Conservation (phyloP, 1,140 invertebrate species). For the Diorhabda elongata region DNA sequence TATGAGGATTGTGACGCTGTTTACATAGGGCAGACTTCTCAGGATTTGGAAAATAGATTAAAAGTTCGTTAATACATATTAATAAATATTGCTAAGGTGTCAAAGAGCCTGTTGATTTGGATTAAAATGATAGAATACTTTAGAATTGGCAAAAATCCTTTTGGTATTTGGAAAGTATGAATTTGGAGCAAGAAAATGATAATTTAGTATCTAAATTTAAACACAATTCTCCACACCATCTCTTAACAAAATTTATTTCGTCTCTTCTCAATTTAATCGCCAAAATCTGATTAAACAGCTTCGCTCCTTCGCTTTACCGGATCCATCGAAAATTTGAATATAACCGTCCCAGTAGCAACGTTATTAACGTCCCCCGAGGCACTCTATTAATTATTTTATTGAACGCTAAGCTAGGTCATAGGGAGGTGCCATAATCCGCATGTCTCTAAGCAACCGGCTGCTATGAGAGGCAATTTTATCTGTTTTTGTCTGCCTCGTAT, state of each 20-base stretch:
- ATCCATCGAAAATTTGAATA: conserved; percentile 39
- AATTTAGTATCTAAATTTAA: neutral
- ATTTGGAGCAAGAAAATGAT: too few relatives aligned
- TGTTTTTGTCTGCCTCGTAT: conserved; percentile 30
- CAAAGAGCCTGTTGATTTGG: too few relatives aligned
- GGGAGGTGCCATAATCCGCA: conserved; percentile 37
- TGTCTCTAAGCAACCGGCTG: conserved; percentile 34
- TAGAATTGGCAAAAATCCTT: too few relatives aligned
- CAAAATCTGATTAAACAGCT: conserved; percentile 2
- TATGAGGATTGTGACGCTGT: too few relatives aligned
- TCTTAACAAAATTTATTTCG: neutral
- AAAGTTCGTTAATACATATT: too few relatives aligned
- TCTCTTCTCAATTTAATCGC: conserved; percentile 2
- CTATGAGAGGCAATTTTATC: conserved; percentile 39
- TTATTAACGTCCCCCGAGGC: conserved; percentile 32
- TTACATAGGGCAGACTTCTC: too few relatives aligned
- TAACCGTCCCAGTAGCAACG: conserved; percentile 29
- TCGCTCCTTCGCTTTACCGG: neutral
- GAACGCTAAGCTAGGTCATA: conserved; percentile 31
- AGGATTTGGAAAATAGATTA: too few relatives aligned
- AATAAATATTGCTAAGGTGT: too few relatives aligned
- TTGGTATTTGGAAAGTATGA: too few relatives aligned
- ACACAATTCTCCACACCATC: conserved; percentile 1
- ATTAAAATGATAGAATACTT: too few relatives aligned
- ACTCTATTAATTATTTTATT: conserved; percentile 46